These are phyloP conservation scores for Nixonia krombeini DNA, from an alignment of 1,140 invertebrate species.

Conservation along the genomic window DNA sequence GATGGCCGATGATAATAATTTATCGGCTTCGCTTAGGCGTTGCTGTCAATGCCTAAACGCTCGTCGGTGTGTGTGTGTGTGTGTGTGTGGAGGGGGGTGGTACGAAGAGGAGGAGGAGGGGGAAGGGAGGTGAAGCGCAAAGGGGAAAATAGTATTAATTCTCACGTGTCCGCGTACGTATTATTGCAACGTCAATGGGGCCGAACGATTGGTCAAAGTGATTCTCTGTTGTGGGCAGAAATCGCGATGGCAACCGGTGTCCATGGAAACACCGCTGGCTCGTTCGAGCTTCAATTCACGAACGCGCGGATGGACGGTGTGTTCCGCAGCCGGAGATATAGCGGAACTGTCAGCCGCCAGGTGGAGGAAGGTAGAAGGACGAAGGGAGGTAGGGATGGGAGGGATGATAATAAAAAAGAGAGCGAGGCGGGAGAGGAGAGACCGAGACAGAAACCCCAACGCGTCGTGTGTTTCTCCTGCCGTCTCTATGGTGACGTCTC, in stretches of 20 bases:
- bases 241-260: conserved; percentile 70
- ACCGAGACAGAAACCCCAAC: conserved; percentile 23
- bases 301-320: conserved; percentile 51
- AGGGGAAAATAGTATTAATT: conserved; percentile 51
- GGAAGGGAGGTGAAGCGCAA: conserved; percentile 4
- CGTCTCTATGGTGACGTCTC: conserved; percentile 58
- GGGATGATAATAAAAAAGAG: conserved; percentile 13
- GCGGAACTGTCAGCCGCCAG: conserved; percentile 24
- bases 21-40: conserved; percentile 22
- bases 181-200: conserved; percentile 65
- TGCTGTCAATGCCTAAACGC: conserved; percentile 18
- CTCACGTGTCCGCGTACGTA: conserved; percentile 52
- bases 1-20: conserved; percentile 48
- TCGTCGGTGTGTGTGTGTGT: too few species aligned
- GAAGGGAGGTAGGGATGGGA: conserved; percentile 33
- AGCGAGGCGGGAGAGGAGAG: conserved; percentile 17
- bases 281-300: conserved; percentile 62
- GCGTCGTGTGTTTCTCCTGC: conserved; percentile 63
- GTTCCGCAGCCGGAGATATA: too few species aligned
- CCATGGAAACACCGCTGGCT: conserved; percentile 60
- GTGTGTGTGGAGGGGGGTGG: conserved; percentile 3
- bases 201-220: conserved; percentile 69
- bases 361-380: conserved; percentile 54
- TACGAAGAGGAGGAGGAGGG: background rate
- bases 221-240: conserved; percentile 68